Evolutionary conservation across 2,888 invertebrate species (phyloP).

Genomic region (Brachyopa scutellaris): DNA sequence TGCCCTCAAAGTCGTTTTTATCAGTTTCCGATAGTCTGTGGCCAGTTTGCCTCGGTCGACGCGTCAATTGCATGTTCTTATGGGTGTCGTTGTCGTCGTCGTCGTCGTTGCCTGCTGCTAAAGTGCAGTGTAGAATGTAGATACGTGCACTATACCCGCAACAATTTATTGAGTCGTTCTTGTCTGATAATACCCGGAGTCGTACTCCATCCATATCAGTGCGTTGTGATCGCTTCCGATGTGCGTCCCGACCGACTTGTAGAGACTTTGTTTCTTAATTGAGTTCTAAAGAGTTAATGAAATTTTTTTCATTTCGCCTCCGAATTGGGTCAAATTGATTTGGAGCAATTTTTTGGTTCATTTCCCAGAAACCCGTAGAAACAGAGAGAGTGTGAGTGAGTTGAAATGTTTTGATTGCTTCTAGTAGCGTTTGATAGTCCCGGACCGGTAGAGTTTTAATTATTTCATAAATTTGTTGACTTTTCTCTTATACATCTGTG

Average conservation of each 20-base stretch:
- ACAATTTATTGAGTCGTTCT: constrained; percentile 29
- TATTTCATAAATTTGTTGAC: constrained; percentile 7
- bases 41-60: constrained; percentile 6
- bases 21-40: constrained; percentile 46
- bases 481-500: background rate
- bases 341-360: constrained; percentile 23
- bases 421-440: constrained; percentile 21
- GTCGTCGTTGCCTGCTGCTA: background rate
- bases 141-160: constrained; percentile 6
- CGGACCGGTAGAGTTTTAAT: constrained; percentile 6
- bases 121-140: background rate
- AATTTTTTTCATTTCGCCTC: constrained; percentile 36
- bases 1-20: constrained; percentile 50
- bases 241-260: constrained; percentile 1
- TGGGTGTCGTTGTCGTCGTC: constrained; percentile 17
- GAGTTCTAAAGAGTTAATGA: constrained; percentile 61
- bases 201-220: no score
- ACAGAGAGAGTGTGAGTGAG: constrained; percentile 29
- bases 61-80: constrained; percentile 31
- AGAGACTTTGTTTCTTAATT: constrained; percentile 35
- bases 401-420: constrained; percentile 38
- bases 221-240: constrained; percentile 59
- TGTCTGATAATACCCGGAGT: constrained; percentile 18
- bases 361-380: background rate
- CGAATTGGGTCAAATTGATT: constrained; percentile 66